Percentiles rank a stretch among this genome's conserved stretches.
Conservation (phyloP, 2,888 invertebrate genomes). For the Lithosia quadra region DNA sequence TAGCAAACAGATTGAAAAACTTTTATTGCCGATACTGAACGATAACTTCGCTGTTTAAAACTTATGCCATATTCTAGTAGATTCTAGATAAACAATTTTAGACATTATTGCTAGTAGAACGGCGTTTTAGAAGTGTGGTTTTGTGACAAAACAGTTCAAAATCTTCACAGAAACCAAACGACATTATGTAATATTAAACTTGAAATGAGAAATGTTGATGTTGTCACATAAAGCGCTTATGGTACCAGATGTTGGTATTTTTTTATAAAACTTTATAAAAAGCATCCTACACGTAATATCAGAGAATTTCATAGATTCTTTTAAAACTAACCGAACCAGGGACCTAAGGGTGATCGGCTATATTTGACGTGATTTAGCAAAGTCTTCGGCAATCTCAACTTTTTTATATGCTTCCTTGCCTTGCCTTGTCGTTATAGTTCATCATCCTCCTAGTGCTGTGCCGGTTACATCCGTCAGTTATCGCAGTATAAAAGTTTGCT, state of each 20-base stretch:
- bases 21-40: slow-evolving; percentile 50
- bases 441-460: too few species aligned
- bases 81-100: slow-evolving; percentile 17
- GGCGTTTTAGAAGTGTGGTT: too few species aligned
- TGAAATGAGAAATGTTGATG: slow-evolving; percentile 2
- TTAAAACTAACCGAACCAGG: too few species aligned
- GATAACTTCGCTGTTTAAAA: slow-evolving; percentile 33
- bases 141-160: background rate
- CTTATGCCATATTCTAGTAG: slow-evolving; percentile 18
- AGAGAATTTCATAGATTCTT: too few species aligned
- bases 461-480: too few species aligned
- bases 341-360: too few species aligned
- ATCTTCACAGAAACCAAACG: background rate
- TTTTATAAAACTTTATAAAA: background rate
- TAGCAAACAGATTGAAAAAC: slow-evolving; percentile 53
- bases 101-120: slow-evolving; percentile 21
- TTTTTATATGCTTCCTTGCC: too few species aligned
- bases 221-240: background rate
- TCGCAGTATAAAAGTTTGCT: background rate
- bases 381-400: too few species aligned
- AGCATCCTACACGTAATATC: too few species aligned
- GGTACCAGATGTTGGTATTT: background rate
- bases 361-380: too few species aligned
- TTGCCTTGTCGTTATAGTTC: too few species aligned
- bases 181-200: background rate